Percentiles rank a stretch among this genome's conserved stretches.
Evolutionary conservation across 1,140 invertebrate genomes (phyloP).

Genomic region (Liolophura sinensis): DNA sequence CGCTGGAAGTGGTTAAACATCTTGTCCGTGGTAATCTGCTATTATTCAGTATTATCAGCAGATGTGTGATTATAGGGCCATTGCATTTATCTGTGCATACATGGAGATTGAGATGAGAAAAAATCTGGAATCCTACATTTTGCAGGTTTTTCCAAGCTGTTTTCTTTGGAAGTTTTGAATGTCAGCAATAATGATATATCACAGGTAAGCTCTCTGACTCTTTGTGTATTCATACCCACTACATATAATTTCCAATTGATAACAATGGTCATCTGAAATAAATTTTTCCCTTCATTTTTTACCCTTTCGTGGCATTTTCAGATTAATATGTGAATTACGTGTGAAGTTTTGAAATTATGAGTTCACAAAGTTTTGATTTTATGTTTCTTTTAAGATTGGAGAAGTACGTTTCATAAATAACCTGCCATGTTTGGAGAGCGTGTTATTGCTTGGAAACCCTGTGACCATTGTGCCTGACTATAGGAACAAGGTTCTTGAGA

Average conservation of each 20-base stretch:
- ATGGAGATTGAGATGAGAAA: not conserved
- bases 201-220: constrained; percentile 30
- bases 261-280: too few relatives aligned
- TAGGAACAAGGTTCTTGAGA: constrained; percentile 79
- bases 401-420: constrained; percentile 79
- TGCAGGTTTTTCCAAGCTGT: constrained; percentile 72
- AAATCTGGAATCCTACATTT: constrained; percentile 11
- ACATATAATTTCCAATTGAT: too few relatives aligned
- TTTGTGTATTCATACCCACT: too few relatives aligned
- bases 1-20: too few relatives aligned
- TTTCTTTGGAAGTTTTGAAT: constrained; percentile 76
- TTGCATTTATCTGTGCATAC: not conserved
- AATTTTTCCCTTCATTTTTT: too few relatives aligned
- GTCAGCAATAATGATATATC: constrained; percentile 83
- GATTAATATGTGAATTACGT: not conserved
- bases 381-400: constrained; percentile 65
- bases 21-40: too few relatives aligned
- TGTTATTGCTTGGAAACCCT: constrained; percentile 86
- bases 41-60: not conserved
- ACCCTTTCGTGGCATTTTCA: not conserved
- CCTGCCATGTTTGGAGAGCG: constrained; percentile 83
- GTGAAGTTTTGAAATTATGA: not conserved
- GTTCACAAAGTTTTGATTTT: not conserved
- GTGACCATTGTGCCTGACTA: constrained; percentile 87
- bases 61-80: not conserved